Percentiles rank a stretch among this genome's conserved stretches.
phyloP scores from a whole-genome alignment of 2,113 vertebrate genomes.

The Larimichthys crocea region DNA sequence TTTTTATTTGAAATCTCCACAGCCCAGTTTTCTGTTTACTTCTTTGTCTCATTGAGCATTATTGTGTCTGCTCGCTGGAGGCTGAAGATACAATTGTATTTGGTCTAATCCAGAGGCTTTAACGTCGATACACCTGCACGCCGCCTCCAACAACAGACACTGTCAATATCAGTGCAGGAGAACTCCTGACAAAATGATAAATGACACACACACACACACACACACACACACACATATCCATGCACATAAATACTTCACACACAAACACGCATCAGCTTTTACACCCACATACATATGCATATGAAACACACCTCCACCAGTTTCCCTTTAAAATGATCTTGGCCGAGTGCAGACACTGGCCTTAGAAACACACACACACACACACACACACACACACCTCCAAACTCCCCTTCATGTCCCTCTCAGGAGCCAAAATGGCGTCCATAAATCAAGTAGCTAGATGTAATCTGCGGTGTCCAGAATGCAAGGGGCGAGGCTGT shows the following conservation, averaged over 20 bases:
- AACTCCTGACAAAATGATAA: constrained; percentile 65
- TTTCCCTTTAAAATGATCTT: constrained; percentile 74
- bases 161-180: constrained; percentile 57
- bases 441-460: constrained; percentile 96
- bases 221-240: constrained; percentile 24
- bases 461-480: constrained; percentile 98
- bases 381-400: constrained; percentile 23
- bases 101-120: constrained; percentile 45
- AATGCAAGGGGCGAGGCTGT: constrained; percentile 92
- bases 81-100: constrained; percentile 53
- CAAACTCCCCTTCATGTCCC: constrained; percentile 86
- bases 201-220: constrained; percentile 50
- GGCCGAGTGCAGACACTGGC: constrained; percentile 88
- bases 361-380: constrained; percentile 72
- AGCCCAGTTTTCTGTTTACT: constrained; percentile 36
- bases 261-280: constrained; percentile 43
- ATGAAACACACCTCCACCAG: constrained; percentile 66
- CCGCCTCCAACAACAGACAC: constrained; percentile 38
- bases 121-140: constrained; percentile 23
- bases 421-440: constrained; percentile 81
- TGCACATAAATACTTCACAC: constrained; percentile 60
- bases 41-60: constrained; percentile 41
- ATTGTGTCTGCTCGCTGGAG: constrained; percentile 22
- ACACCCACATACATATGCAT: constrained; percentile 46
- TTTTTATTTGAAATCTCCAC: constrained; percentile 37